Evolutionary conservation across 2,113 vertebrate genomes (phyloP).

Genomic region (Lampris megalopsis): DNA sequence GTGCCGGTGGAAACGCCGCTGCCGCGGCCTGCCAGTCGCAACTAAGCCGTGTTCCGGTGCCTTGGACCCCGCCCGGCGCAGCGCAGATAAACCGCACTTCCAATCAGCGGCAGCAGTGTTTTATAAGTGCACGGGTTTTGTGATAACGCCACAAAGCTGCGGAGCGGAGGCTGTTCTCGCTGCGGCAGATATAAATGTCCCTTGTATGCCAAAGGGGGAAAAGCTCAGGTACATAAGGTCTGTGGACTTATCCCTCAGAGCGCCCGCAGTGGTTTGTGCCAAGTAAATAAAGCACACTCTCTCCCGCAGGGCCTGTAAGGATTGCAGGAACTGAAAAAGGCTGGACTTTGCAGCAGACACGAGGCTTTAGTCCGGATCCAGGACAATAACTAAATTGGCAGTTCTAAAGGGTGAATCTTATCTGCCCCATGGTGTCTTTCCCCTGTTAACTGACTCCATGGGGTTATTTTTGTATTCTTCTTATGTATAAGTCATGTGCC

Average conservation of each 20-base stretch:
- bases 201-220: slow-evolving; percentile 25
- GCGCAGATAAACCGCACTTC: slow-evolving; percentile 49
- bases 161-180: slow-evolving; percentile 33
- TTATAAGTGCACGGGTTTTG: slow-evolving; percentile 33
- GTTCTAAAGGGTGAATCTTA: slow-evolving; percentile 54
- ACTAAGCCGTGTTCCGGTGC: slow-evolving; percentile 30
- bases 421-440: slow-evolving; percentile 42
- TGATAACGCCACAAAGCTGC: slow-evolving; percentile 23
- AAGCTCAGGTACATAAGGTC: slow-evolving; percentile 43
- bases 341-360: slow-evolving; percentile 47
- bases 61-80: slow-evolving; percentile 3
- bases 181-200: slow-evolving; percentile 28
- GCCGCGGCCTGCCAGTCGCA: slow-evolving; percentile 38
- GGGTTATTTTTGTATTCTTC: slow-evolving; percentile 30
- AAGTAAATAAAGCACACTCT: slow-evolving; percentile 69
- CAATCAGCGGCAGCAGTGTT: slow-evolving; percentile 48
- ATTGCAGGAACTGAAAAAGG: slow-evolving; percentile 54
- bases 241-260: slow-evolving; percentile 50
- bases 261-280: slow-evolving; percentile 46
- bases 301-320: slow-evolving; percentile 59
- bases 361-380: slow-evolving; percentile 55
- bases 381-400: slow-evolving; percentile 65
- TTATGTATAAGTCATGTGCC: slow-evolving; percentile 37
- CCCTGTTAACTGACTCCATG: slow-evolving; percentile 38
- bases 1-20: background rate